phyloP scores from a whole-genome alignment of 2,797 vertebrate species.

The Miichthys miiuy region DNA sequence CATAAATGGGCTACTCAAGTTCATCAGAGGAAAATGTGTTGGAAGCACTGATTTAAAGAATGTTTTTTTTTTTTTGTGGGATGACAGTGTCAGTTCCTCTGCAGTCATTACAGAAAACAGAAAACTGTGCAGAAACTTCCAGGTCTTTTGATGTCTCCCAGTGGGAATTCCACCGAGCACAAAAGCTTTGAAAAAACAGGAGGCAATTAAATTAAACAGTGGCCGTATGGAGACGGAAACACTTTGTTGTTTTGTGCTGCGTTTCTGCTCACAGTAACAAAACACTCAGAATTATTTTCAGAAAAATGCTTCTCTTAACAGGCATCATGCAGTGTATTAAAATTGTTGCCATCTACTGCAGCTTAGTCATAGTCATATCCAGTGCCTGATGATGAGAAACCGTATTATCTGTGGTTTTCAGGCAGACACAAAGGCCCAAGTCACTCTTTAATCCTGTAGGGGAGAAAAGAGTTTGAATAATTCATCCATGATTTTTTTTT shows the following conservation, averaged over 20 bases:
- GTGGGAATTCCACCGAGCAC: constrained; percentile 46
- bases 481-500: constrained; percentile 50
- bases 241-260: constrained; percentile 32
- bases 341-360: constrained; percentile 31
- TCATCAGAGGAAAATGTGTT: background rate
- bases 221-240: constrained; percentile 35
- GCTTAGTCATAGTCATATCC: constrained; percentile 43
- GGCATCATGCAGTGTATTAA: constrained; percentile 37
- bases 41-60: background rate
- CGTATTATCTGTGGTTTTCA: constrained; percentile 59
- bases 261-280: constrained; percentile 33
- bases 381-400: constrained; percentile 47
- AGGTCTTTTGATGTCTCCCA: constrained; percentile 58
- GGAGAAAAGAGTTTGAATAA: constrained; percentile 69
- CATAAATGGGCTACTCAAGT: background rate
- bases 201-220: constrained; percentile 58
- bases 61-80: background rate
- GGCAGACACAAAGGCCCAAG: constrained; percentile 63
- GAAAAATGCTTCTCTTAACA: constrained; percentile 31
- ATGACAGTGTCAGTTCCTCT: background rate
- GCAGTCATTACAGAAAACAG: background rate
- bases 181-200: constrained; percentile 54
- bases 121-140: constrained; percentile 50
- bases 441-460: constrained; percentile 63
- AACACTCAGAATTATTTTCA: constrained; percentile 46